These are phyloP conservation scores for Schizotus pectinicornis DNA, from an alignment of 2,888 invertebrate genomes.

Conservation along the genomic window DNA sequence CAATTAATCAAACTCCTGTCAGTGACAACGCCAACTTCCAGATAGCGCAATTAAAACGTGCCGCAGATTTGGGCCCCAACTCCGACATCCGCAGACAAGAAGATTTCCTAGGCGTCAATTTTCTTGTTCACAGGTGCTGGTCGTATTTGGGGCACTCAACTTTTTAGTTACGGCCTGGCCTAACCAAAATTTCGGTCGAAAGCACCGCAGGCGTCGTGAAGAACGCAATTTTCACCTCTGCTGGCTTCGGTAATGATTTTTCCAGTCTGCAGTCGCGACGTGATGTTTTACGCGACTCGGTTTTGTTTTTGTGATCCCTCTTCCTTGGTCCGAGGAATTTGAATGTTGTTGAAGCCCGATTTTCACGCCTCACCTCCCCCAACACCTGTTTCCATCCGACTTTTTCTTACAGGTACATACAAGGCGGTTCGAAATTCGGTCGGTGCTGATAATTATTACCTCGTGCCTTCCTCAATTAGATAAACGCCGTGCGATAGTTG, in stretches of 20 bases:
- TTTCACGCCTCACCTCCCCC: conserved; percentile 26
- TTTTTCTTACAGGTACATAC: conserved; percentile 19
- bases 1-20: neutral
- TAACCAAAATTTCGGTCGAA: conserved; percentile 15
- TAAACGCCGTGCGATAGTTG: conserved; percentile 33
- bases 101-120: too few relatives aligned
- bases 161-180: neutral
- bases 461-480: conserved; percentile 39
- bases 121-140: too few relatives aligned
- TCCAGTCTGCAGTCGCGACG: conserved; percentile 35
- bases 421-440: conserved; percentile 1
- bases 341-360: conserved; percentile 24
- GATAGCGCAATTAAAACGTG: too few relatives aligned
- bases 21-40: too few relatives aligned
- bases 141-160: neutral
- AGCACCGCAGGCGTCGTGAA: conserved; percentile 34
- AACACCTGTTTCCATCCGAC: conserved; percentile 27
- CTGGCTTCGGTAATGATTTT: conserved; percentile 49
- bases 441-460: conserved; percentile 5
- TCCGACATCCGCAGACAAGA: too few relatives aligned
- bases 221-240: conserved; percentile 50
- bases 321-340: conserved; percentile 16
- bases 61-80: too few relatives aligned
- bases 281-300: conserved; percentile 34
- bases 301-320: conserved; percentile 28